phyloP scores from a whole-genome alignment of 2,797 vertebrate species.

The Mormyrops attenuatus region DNA sequence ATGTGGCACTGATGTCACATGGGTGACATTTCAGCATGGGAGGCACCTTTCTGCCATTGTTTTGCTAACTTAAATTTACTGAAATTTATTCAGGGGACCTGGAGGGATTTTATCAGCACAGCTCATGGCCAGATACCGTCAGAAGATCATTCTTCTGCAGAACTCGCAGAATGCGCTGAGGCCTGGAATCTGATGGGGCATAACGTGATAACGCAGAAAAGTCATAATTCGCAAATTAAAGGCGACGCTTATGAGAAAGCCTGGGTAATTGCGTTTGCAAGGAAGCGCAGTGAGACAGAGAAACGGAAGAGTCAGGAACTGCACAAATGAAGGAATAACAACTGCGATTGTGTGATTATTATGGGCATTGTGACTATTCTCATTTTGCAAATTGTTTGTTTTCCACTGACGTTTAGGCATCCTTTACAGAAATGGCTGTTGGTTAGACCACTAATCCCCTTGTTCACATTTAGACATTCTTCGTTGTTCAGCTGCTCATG shows the following conservation, averaged over 20 bases:
- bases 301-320: not conserved
- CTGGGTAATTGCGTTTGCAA: slow-evolving; percentile 16
- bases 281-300: not conserved
- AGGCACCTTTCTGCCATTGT: not conserved
- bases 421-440: not conserved
- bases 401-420: not conserved
- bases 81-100: not conserved
- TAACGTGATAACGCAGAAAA: slow-evolving; percentile 36
- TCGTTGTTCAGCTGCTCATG: slow-evolving; percentile 12
- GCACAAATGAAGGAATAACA: not conserved
- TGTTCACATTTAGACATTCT: not conserved
- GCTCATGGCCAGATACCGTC: not conserved
- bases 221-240: slow-evolving; percentile 14
- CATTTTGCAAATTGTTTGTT: not conserved
- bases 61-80: not conserved
- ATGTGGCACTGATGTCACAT: not conserved
- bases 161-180: slow-evolving; percentile 9
- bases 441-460: not conserved
- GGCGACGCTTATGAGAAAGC: not conserved
- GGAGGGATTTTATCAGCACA: not conserved
- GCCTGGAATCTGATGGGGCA: not conserved
- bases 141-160: not conserved
- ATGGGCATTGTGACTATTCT: not conserved
- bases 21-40: not conserved
- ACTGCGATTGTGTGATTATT: not conserved